phyloP scores from a whole-genome alignment of 2,113 vertebrate genomes.

The Lynx canadensis region DNA sequence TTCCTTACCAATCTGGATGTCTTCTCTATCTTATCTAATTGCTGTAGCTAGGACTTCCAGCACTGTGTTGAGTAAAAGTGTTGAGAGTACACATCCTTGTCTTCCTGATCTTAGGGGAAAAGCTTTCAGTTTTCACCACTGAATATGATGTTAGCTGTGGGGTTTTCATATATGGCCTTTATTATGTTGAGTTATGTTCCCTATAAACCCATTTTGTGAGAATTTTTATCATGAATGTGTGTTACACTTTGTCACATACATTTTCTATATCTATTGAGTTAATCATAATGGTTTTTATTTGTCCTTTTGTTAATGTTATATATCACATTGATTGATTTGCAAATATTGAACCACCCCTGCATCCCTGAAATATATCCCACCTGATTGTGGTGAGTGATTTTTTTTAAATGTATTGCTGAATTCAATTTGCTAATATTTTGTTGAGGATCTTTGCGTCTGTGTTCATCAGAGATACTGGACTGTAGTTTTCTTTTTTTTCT shows the following conservation, averaged over 20 bases:
- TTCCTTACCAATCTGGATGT: neutral
- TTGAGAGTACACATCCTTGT: neutral
- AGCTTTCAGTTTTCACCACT: neutral
- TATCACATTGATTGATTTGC: neutral
- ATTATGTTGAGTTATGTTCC: neutral
- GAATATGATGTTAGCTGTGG: neutral
- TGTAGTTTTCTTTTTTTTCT: neutral
- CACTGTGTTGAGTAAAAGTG: neutral
- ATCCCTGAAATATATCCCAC: neutral
- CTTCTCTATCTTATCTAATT: neutral
- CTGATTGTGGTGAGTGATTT: neutral
- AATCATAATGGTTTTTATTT: neutral
- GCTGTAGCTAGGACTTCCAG: neutral
- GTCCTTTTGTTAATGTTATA: neutral
- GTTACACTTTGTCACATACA: neutral
- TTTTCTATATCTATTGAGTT: neutral
- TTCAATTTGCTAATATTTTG: neutral
- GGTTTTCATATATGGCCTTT: neutral
- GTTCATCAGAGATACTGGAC: neutral
- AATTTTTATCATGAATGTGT: neutral
- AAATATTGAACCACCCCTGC: neutral
- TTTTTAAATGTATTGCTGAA: neutral
- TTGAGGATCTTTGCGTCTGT: neutral
- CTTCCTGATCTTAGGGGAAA: neutral
- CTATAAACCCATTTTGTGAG: neutral